Percentiles rank a stretch among this genome's conserved stretches.
These are phyloP conservation scores for Gavia stellata DNA, from an alignment of 2,113 vertebrate species.

Conservation along the genomic window DNA sequence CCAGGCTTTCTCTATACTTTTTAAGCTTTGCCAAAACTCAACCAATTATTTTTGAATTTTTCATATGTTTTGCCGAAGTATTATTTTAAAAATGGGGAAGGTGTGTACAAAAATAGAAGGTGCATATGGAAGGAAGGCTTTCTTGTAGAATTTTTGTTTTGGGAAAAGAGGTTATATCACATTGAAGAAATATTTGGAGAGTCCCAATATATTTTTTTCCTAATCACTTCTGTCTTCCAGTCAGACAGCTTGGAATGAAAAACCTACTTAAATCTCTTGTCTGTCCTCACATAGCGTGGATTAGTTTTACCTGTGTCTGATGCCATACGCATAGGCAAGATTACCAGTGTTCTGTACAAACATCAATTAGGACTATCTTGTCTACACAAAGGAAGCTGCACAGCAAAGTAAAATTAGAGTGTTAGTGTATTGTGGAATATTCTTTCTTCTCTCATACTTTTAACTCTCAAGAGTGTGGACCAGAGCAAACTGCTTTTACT, in stretches of 20 bases:
- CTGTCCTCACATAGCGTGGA: neutral
- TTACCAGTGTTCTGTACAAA: neutral
- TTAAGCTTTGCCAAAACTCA: neutral
- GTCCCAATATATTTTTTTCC: neutral
- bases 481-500: neutral
- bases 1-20: neutral
- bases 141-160: neutral
- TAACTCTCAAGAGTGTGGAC: neutral
- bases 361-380: neutral
- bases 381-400: neutral
- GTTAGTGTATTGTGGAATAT: neutral
- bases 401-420: neutral
- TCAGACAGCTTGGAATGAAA: neutral
- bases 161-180: neutral
- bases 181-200: neutral
- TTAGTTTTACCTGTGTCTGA: neutral
- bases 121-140: neutral
- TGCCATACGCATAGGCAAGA: neutral
- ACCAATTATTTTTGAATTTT: neutral
- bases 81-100: neutral
- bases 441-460: neutral
- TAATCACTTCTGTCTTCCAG: neutral
- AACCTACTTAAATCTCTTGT: neutral
- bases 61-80: neutral
- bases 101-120: neutral